Conservation (phyloP, 35 echinoderm and acorn worm genomes). For the Eucidaris tribuloides region DNA sequence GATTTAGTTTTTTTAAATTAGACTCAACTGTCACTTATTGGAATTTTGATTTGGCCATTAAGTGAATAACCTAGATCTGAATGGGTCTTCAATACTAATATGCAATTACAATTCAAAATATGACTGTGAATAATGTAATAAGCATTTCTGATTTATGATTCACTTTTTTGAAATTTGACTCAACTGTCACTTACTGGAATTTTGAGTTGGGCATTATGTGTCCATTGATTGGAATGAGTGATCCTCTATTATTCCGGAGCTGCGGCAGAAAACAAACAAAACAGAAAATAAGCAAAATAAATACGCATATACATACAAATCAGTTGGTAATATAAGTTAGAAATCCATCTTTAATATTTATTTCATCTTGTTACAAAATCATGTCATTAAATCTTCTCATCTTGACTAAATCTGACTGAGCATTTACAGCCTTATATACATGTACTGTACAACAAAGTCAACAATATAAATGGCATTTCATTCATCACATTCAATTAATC, state of each 20-base stretch:
- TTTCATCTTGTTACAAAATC: neutral
- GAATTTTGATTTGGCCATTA: no score
- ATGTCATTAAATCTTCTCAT: neutral
- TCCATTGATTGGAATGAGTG: constrained; percentile 55
- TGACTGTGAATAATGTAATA: no score
- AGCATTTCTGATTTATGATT: no score
- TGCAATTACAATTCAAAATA: no score
- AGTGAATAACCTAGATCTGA: no score
- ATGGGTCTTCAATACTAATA: no score
- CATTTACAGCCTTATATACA: no score
- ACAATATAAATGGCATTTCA: neutral
- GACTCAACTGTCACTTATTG: no score
- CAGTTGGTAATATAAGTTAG: neutral
- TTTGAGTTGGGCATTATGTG: constrained; percentile 51
- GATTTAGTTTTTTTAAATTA: no score
- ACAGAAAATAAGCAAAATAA: neutral
- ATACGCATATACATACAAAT: neutral
- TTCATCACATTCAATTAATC: no score
- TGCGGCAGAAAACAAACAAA: constrained; percentile 6
- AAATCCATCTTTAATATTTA: neutral
- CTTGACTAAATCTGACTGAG: neutral
- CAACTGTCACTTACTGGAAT: constrained; percentile 51
- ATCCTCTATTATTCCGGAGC: constrained; percentile 50
- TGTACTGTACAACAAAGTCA: neutral
- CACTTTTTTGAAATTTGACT: no score